Evolutionary conservation across 1,140 invertebrate genomes (phyloP), one percentile per base, ranked within the genome.

Genomic region (Brachionus manjavacas): DNA sequence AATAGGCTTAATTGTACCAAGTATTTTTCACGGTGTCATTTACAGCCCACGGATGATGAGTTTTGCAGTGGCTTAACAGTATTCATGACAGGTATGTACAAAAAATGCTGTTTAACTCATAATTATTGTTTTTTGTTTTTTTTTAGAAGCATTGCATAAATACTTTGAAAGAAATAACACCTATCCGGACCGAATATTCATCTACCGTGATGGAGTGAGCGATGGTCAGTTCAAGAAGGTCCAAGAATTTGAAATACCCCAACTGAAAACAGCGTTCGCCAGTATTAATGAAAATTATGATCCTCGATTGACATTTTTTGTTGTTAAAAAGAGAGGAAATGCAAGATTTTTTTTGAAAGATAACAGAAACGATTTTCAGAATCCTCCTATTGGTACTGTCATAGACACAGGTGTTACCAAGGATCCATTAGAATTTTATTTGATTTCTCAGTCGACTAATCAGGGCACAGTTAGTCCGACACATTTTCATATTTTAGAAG

Each of bases 121-220:
- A 0, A 46, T 46, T 46, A 12, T 46, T 46, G 3, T 35, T 28
- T 11, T 60, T 64, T 3, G 3, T 39, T 23, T 81, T 60, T 11
- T 1, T 31, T 16, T 20, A 83, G 81, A 83, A 25, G 81, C 81
- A 1, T 39, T 83, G 60, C n/a, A 83, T 23, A 68, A 68, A 23
- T 83, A 68, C n/a, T 72, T 49, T 49, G 41, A 68, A 12, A 11
- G 31, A 52, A 83, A 83, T 14, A 72, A 55, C 28, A 49, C 81
- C 4, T 68, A 68, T 49, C 83, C 83, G 20, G 83, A 84, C 23
- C 46, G 70, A 14, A 74, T 98, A 39, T 91, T 98, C 8, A 92
- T 98, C n/a, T 98, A 93, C 89, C 91, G 96, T 84, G 96, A 98
- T 91, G 96, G 96, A 35, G 94, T 98, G 1, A 93, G 95, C 16